These are phyloP conservation scores for Oncorhynchus kisutch DNA, from an alignment of 2,113 vertebrate genomes.

Conservation along the genomic window DNA sequence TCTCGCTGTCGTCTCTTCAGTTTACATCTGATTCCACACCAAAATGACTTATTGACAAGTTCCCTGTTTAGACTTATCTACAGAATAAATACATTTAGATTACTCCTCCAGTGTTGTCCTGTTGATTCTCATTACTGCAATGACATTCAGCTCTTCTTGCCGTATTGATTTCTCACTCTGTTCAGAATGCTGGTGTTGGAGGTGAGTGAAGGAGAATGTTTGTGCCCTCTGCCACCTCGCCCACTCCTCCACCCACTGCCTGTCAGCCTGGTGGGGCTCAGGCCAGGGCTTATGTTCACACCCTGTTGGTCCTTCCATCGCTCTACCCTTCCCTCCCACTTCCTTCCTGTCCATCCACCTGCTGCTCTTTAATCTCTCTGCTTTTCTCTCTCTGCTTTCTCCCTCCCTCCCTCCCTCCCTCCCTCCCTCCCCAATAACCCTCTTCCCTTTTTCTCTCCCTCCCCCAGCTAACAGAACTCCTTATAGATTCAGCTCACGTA, in stretches of 20 bases:
- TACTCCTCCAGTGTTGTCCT: conserved; percentile 4
- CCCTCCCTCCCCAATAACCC: conserved; percentile 16
- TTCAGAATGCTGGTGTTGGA: not conserved
- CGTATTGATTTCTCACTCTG: not conserved
- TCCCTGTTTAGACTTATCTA: not conserved
- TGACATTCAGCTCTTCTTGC: not conserved
- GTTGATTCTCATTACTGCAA: not conserved
- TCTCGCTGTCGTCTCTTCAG: no score
- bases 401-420: conserved; percentile 29
- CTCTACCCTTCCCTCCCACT: conserved; percentile 11
- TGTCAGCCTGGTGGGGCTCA: conserved; percentile 24
- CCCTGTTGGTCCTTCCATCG: conserved; percentile 21
- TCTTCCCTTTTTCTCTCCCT: not conserved
- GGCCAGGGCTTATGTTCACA: conserved; percentile 46
- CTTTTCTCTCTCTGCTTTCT: conserved; percentile 26
- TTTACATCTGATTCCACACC: conserved; percentile 11
- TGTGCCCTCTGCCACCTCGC: not conserved
- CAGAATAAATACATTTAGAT: not conserved
- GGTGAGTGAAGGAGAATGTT: not conserved
- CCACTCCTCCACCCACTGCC: conserved; percentile 21
- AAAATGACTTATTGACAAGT: conserved; percentile 13
- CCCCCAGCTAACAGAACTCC: conserved; percentile 39
- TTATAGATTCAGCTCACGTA: conserved; percentile 46
- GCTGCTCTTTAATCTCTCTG: conserved; percentile 36
- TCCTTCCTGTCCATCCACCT: not conserved